These are phyloP conservation scores for Coptodon bakossiorum DNA, from an alignment of 2,113 vertebrate genomes.

Conservation along the genomic window DNA sequence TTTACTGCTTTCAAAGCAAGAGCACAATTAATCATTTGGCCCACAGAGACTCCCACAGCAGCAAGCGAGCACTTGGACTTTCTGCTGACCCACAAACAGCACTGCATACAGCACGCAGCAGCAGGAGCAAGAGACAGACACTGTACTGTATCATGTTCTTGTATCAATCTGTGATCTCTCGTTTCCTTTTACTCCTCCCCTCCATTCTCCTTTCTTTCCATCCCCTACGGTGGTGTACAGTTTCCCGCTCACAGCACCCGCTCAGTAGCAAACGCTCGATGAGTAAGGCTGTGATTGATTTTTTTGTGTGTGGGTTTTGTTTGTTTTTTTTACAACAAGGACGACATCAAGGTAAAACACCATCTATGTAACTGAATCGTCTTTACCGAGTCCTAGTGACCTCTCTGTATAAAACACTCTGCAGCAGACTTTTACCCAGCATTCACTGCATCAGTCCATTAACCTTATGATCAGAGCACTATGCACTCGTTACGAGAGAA, in stretches of 20 bases:
- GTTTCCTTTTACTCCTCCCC: neutral
- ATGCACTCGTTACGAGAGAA: neutral
- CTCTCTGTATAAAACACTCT: neutral
- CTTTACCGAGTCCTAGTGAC: neutral
- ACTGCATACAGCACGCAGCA: neutral
- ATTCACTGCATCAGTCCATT: constrained; percentile 32
- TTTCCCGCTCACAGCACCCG: constrained; percentile 5
- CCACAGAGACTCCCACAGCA: constrained; percentile 22
- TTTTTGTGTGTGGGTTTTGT: constrained; percentile 1
- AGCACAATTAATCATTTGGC: constrained; percentile 63
- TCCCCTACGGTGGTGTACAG: constrained; percentile 10
- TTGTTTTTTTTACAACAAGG: constrained; percentile 34
- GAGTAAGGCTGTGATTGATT: constrained; percentile 50
- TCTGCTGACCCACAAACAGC: constrained; percentile 66
- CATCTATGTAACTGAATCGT: constrained; percentile 27
- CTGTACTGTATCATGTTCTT: neutral
- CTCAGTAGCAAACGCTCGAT: constrained; percentile 18
- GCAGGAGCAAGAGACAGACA: neutral
- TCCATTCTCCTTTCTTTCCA: neutral
- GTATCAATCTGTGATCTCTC: neutral
- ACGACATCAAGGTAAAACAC: constrained; percentile 47
- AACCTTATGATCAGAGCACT: neutral
- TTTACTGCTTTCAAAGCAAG: constrained; percentile 48
- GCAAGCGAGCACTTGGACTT: constrained; percentile 33
- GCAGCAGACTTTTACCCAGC: constrained; percentile 3